A percentile compares a stretch with the other conserved stretches of the same genome.
phyloP scores from a whole-genome alignment of 2,797 vertebrate genomes.

The Salarias fasciatus region DNA sequence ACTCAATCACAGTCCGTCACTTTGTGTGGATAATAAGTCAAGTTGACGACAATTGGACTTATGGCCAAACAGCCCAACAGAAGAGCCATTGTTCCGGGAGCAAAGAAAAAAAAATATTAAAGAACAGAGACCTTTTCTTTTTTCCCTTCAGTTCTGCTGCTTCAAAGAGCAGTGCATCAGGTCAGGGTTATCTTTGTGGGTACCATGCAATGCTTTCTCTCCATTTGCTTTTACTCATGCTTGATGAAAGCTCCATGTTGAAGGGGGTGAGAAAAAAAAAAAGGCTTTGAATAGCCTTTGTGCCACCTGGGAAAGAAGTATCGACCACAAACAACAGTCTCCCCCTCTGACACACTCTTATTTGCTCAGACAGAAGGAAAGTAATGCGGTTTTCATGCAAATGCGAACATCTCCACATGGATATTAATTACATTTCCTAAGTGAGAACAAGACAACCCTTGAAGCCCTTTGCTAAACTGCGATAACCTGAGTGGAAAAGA shows the following conservation, averaged over 20 bases:
- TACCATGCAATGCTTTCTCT: conserved; percentile 14
- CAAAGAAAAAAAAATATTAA: neutral
- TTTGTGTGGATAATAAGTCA: conserved; percentile 69
- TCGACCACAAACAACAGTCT: neutral
- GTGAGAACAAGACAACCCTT: conserved; percentile 25
- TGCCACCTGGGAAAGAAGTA: conserved; percentile 18
- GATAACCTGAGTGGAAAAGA: conserved; percentile 55
- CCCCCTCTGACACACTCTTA: neutral
- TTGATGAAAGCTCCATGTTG: conserved; percentile 19
- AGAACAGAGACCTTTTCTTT: conserved; percentile 5
- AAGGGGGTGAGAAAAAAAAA: neutral
- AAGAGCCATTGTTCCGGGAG: conserved; percentile 44
- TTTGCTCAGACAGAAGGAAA: conserved; percentile 9
- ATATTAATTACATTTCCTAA: conserved; percentile 41
- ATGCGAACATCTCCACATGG: conserved; percentile 7
- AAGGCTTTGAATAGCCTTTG: conserved; percentile 14
- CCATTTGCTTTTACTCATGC: conserved; percentile 14
- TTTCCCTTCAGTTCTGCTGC: neutral
- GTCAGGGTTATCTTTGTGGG: conserved; percentile 19
- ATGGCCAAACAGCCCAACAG: conserved; percentile 44
- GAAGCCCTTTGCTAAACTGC: conserved; percentile 28
- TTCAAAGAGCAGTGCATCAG: conserved; percentile 24
- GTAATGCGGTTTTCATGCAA: conserved; percentile 23
- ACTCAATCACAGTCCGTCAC: conserved; percentile 65
- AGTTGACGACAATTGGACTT: conserved; percentile 59